A percentile compares a stretch with the other conserved stretches of the same genome.
Conservation (phyloP, 2,113 vertebrate species). For the Anarrhichthys ocellatus region DNA sequence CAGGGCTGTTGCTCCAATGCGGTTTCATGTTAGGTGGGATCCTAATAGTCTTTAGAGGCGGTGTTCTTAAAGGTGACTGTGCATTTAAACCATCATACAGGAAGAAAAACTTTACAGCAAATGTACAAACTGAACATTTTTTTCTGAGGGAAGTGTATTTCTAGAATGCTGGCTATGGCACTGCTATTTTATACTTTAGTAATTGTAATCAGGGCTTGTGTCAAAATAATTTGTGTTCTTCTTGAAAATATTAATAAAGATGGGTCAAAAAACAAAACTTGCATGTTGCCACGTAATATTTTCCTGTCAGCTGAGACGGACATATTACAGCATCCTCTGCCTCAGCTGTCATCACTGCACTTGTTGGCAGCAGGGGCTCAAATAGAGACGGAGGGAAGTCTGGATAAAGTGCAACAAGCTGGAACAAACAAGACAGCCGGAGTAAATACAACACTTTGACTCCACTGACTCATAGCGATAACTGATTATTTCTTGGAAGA, state of each 20-base stretch:
- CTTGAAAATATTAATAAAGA: background rate
- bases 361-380: background rate
- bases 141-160: background rate
- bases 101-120: background rate
- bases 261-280: background rate
- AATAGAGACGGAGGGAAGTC: background rate
- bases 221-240: background rate
- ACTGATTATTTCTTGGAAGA: constrained; percentile 14
- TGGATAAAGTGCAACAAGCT: constrained; percentile 2
- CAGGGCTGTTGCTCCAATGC: too few relatives aligned
- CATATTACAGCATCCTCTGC: background rate
- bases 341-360: background rate
- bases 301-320: background rate
- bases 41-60: background rate
- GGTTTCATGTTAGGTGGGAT: background rate
- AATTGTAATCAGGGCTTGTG: background rate
- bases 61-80: background rate
- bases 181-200: background rate
- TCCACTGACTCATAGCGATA: background rate
- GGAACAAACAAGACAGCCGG: background rate
- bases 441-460: background rate
- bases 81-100: background rate
- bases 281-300: background rate
- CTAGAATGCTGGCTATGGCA: background rate
- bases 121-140: background rate